Evolutionary conservation across 1,140 invertebrate genomes (phyloP).

Genomic region (Brachionus rubens): DNA sequence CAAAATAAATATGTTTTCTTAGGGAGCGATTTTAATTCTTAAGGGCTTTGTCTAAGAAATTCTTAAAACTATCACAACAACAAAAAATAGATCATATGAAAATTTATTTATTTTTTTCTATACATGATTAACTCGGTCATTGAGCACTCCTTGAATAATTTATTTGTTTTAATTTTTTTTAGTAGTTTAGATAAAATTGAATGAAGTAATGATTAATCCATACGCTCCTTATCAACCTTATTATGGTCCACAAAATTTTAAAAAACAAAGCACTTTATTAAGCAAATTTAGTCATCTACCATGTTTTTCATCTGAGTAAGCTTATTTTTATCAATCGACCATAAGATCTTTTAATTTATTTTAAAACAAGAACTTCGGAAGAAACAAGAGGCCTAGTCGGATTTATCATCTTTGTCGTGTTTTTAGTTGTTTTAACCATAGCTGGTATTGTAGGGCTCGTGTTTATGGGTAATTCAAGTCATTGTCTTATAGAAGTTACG

Average conservation of each 20-base stretch:
- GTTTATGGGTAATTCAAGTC: neutral
- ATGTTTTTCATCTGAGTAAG: neutral
- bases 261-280: neutral
- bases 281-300: constrained; percentile 6
- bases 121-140: too few relatives aligned
- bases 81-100: too few relatives aligned
- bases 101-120: too few relatives aligned
- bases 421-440: neutral
- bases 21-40: too few relatives aligned
- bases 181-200: neutral
- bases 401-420: constrained; percentile 1
- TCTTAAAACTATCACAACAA: too few relatives aligned
- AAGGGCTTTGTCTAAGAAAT: too few relatives aligned
- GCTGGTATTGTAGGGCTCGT: neutral
- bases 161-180: neutral
- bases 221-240: neutral
- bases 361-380: neutral
- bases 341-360: neutral
- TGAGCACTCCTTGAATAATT: too few relatives aligned
- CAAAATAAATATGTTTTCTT: too few relatives aligned
- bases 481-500: neutral
- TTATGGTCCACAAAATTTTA: neutral
- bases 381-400: constrained; percentile 15
- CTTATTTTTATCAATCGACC: neutral
- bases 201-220: constrained; percentile 18